Evolutionary conservation across 2,113 vertebrate genomes (phyloP).

Genomic region (Pitta sordida): DNA sequence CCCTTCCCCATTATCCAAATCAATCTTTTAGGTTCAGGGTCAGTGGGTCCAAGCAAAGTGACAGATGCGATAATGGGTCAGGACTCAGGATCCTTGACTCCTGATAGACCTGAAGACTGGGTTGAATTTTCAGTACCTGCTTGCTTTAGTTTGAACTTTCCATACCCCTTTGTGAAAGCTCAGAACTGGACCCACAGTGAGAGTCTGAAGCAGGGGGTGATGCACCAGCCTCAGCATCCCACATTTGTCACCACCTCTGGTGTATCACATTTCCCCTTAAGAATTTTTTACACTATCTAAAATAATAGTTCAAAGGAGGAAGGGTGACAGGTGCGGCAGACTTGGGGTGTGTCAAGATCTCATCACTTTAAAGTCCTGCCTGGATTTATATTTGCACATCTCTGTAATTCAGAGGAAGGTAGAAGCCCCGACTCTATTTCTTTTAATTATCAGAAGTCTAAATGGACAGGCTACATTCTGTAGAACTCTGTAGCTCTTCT

Average conservation of each 20-base stretch:
- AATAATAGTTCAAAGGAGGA: not conserved
- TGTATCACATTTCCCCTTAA: not conserved
- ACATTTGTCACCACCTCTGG: not conserved
- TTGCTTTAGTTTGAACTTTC: not conserved
- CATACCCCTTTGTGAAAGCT: not conserved
- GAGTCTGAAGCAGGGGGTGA: not conserved
- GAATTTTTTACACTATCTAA: not conserved
- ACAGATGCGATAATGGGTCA: not conserved
- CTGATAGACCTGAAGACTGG: not conserved
- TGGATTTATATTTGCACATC: not conserved
- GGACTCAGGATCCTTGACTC: not conserved
- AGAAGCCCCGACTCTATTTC: not conserved
- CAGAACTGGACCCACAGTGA: not conserved
- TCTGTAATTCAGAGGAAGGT: not conserved
- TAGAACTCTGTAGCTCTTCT: not conserved
- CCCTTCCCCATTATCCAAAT: not conserved
- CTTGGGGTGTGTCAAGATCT: not conserved
- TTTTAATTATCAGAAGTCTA: not conserved
- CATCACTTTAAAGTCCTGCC: not conserved
- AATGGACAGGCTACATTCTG: not conserved
- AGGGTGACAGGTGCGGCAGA: not conserved
- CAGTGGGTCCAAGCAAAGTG: not conserved
- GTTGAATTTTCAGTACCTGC: not conserved
- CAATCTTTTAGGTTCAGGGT: not conserved
- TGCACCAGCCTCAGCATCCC: not conserved